These are phyloP conservation scores for Drosophila ercepeae DNA, from an alignment of 1,140 invertebrate species.

Conservation along the genomic window DNA sequence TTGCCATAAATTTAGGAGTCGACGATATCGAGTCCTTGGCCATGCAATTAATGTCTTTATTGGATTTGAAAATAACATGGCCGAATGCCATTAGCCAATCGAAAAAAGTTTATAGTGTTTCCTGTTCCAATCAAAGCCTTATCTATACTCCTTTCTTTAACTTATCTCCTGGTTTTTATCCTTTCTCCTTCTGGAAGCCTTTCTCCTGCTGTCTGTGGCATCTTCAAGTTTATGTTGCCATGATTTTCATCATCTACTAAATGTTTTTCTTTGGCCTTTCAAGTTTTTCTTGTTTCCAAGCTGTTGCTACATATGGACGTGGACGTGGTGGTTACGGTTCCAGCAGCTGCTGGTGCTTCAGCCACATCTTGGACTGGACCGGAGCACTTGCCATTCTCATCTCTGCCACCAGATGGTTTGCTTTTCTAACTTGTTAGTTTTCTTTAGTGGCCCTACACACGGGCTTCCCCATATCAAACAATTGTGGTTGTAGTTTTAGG, in stretches of 20 bases:
- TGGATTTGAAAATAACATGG: background rate
- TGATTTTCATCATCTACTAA: constrained; percentile 81
- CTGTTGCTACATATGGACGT: constrained; percentile 28
- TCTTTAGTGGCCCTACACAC: constrained; percentile 68
- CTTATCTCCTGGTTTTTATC: background rate
- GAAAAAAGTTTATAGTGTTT: constrained; percentile 4
- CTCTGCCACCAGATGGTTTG: constrained; percentile 60
- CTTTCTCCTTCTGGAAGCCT: background rate
- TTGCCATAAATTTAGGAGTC: constrained; percentile 23
- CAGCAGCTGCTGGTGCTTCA: constrained; percentile 21
- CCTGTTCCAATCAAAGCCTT: constrained; percentile 22
- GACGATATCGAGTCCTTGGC: background rate
- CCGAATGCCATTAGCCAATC: background rate
- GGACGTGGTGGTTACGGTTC: constrained; percentile 12
- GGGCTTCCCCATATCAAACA: constrained; percentile 12
- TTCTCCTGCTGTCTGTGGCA: constrained; percentile 15
- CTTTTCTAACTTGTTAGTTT: constrained; percentile 79
- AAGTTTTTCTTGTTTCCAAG: constrained; percentile 63
- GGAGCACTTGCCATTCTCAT: background rate
- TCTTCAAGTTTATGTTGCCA: constrained; percentile 71
- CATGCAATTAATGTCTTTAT: constrained; percentile 11
- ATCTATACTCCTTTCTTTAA: background rate
- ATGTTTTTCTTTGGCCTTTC: constrained; percentile 75
- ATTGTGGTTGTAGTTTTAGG: constrained; percentile 17
- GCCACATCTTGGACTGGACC: constrained; percentile 3